phyloP scores from a whole-genome alignment of 2,113 vertebrate species.

The Riparia riparia region DNA sequence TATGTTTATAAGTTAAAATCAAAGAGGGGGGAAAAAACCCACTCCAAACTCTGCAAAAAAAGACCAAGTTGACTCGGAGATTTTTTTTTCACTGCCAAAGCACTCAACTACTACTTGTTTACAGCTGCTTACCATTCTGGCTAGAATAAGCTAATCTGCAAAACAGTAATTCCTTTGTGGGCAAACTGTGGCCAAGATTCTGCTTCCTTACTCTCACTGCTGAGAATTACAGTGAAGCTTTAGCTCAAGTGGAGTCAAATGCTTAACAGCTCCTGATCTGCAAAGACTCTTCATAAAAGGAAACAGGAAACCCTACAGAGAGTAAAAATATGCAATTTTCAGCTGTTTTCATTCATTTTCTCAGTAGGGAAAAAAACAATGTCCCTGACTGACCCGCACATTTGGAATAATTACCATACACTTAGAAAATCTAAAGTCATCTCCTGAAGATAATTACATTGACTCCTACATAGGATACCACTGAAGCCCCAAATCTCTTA shows the following conservation, averaged over 20 bases:
- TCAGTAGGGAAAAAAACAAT: neutral
- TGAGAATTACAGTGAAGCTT: neutral
- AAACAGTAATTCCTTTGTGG: conserved; percentile 11
- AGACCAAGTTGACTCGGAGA: neutral
- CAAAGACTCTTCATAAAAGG: neutral
- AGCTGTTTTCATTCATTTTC: conserved; percentile 27
- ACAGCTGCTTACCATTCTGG: neutral
- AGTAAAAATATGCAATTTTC: neutral
- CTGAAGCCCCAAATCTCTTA: neutral
- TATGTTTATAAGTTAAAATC: neutral
- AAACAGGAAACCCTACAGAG: conserved; percentile 2
- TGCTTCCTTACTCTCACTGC: neutral
- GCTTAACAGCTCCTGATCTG: conserved; percentile 14
- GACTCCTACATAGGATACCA: neutral
- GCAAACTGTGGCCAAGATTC: neutral
- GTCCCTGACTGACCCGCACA: conserved; percentile 3
- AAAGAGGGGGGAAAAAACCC: rapidly evolving
- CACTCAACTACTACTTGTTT: neutral
- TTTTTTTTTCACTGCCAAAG: neutral
- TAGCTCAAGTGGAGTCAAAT: neutral
- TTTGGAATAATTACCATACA: neutral
- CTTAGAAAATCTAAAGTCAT: conserved; percentile 13
- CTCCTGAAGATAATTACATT: neutral
- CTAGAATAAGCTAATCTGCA: neutral
- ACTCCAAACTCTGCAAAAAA: neutral